Evolutionary conservation across 1,140 invertebrate species (phyloP), one percentile per base, ranked within the genome.

Genomic region (Sminthurinus signatus): DNA sequence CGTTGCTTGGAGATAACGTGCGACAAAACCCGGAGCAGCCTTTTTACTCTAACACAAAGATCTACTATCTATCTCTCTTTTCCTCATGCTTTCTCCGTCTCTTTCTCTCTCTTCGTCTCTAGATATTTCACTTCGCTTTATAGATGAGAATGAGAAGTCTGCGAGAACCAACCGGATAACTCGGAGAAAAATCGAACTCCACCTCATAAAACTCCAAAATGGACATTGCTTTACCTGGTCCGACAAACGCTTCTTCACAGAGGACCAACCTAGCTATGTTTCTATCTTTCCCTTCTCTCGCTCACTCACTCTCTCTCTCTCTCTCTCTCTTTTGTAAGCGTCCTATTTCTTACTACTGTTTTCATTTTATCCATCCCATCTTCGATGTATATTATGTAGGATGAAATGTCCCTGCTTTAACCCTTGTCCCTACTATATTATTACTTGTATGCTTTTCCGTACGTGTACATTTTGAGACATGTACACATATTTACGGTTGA

Each of bases 161-260:
- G 32, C 5, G 32, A 29, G 50, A 64, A 58, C 62, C 62, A 64
- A 64, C 62, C 62, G 55, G 62, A 64, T 64, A 58, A 58, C 25
- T 28, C 54, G 52, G 46, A 64, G 62, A 64, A 64, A 64, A 64
- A 64, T 64, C 62, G 62, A 64, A 64, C 32, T 58, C 61, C 52
- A 54, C 54, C 52, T 63, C 61, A 61, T 61, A 52, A 61, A 61
- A 61, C 50, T 61, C 52, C 48, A 61, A 61, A n/a, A 61, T 44
- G 52, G 31, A 36, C 50, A 36, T 61, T 61, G 23, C 50, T 61
- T 61, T n/a, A n/a, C n/a, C n/a, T n/a, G n/a, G n/a, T n/a, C n/a
- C n/a, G n/a, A n/a, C n/a, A n/a, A n/a, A n/a, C n/a, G n/a, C n/a
- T n/a, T n/a, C n/a, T n/a, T n/a, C n/a, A n/a, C n/a, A n/a, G n/a